phyloP scores from a whole-genome alignment of 2,797 vertebrate species.

The Thaleichthys pacificus region DNA sequence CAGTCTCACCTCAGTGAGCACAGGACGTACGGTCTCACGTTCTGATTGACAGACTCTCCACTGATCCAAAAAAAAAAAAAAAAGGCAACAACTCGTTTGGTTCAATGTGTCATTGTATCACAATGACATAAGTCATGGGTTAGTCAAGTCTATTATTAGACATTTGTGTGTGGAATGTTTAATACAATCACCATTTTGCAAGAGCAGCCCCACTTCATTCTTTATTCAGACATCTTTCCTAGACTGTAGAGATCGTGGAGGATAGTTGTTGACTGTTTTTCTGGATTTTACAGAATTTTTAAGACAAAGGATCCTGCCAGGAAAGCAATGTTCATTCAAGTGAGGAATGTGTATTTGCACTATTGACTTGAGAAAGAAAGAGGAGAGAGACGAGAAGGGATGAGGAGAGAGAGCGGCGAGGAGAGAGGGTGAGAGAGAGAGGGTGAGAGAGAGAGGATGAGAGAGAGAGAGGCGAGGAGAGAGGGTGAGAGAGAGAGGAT shows the following conservation, averaged over 20 bases:
- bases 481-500: no score
- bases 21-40: neutral
- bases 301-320: no score
- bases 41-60: neutral
- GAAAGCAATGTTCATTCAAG: no score
- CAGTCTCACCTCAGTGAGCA: slow-evolving; percentile 56
- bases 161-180: neutral
- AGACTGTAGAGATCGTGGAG: neutral
- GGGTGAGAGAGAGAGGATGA: neutral
- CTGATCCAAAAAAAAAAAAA: neutral
- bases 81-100: neutral
- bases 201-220: neutral
- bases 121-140: neutral
- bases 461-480: neutral
- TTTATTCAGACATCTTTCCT: neutral
- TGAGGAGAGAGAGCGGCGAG: neutral
- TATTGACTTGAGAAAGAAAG: no score
- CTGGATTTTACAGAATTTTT: neutral
- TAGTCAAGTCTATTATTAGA: neutral
- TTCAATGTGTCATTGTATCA: neutral
- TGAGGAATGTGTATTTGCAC: neutral
- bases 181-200: neutral
- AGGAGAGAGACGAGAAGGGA: no score
- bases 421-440: neutral
- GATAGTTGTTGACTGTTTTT: neutral